Evolutionary conservation across 1,140 invertebrate genomes (phyloP).

Genomic region (Sarcophaga peregrina): DNA sequence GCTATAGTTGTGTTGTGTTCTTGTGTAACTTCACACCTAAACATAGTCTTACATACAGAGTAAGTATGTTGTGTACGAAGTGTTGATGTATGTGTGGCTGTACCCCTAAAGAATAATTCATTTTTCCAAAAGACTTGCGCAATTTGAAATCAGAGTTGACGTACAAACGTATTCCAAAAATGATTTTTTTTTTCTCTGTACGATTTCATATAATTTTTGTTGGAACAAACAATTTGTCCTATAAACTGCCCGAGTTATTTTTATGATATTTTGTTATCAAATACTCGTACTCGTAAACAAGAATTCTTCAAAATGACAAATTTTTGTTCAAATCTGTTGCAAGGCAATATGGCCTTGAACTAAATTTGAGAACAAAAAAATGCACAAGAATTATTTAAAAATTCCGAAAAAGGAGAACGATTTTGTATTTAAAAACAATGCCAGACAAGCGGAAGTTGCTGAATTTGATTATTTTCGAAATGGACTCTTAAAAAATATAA

Average conservation of each 20-base stretch:
- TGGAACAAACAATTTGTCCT: background rate
- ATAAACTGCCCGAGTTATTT: too few relatives aligned
- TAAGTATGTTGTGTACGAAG: background rate
- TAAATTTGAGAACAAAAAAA: background rate
- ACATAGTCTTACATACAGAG: background rate
- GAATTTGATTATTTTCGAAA: too few relatives aligned
- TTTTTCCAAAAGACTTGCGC: constrained; percentile 17
- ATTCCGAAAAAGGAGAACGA: too few relatives aligned
- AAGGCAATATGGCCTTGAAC: background rate
- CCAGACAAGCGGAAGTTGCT: too few relatives aligned
- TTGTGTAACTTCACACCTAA: background rate
- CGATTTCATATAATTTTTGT: background rate
- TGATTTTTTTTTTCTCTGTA: background rate
- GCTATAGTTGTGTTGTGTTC: background rate
- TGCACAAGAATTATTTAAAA: too few relatives aligned
- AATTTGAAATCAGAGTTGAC: background rate
- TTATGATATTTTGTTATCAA: too few relatives aligned
- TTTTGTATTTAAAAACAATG: too few relatives aligned
- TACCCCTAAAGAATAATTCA: background rate
- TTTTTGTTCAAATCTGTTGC: background rate
- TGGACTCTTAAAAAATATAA: too few relatives aligned
- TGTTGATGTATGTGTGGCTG: background rate
- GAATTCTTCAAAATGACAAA: background rate
- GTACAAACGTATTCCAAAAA: constrained; percentile 13
- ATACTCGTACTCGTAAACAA: background rate